Conservation (phyloP, 1,140 invertebrate species). For the Drosophila funebris region DNA sequence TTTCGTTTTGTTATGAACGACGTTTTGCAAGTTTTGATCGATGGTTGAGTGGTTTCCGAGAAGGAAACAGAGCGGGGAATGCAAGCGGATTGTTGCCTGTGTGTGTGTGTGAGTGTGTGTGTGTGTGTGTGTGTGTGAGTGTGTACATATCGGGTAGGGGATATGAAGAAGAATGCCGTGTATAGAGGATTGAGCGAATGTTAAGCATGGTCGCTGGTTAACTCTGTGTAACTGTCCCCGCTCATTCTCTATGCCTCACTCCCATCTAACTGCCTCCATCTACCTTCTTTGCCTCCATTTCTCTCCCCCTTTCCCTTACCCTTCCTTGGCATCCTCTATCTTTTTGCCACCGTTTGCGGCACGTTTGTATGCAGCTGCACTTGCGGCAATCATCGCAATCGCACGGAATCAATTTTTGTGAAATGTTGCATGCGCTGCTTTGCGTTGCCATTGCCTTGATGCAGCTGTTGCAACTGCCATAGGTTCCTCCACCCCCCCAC, state of each 20-base stretch:
- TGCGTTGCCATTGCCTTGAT: constrained; percentile 28
- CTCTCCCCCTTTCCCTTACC: not conserved
- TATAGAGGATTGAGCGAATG: not conserved
- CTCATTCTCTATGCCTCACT: not conserved
- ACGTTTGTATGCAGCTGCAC: constrained; percentile 27
- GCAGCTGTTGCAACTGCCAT: constrained; percentile 25
- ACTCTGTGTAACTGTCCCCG: not conserved
- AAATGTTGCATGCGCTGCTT: constrained; percentile 50
- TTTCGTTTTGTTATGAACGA: constrained; percentile 43
- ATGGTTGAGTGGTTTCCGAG: constrained; percentile 38
- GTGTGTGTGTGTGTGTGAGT: too few relatives aligned
- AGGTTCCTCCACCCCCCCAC: not conserved
- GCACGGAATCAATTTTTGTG: constrained; percentile 58
- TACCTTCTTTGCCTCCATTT: not conserved
- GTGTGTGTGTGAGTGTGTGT: too few relatives aligned
- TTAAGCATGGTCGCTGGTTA: constrained; percentile 28
- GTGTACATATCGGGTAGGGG: too few relatives aligned
- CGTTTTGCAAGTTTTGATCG: constrained; percentile 47
- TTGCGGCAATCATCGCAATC: constrained; percentile 52
- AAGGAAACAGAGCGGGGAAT: not conserved
- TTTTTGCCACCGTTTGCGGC: not conserved
- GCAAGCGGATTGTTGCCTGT: too few relatives aligned
- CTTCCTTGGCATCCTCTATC: not conserved
- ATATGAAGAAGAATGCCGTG: too few relatives aligned
- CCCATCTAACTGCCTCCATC: not conserved